Evolutionary conservation across 1,140 invertebrate species (phyloP).

Genomic region (Monomorium pharaonis): DNA sequence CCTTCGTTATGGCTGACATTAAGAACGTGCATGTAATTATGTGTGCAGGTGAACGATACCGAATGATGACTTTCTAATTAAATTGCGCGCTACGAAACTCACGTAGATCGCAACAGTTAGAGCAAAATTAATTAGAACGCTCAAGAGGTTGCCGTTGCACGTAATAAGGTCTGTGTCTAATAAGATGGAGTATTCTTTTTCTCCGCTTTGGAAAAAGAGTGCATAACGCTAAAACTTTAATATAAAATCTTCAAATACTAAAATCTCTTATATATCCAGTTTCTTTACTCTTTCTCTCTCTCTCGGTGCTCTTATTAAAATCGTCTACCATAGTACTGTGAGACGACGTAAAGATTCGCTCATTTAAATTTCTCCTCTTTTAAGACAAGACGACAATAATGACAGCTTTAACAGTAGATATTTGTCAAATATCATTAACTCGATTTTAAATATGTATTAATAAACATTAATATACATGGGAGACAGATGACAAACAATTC

Average conservation of each 20-base stretch:
- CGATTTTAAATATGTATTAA: conserved; percentile 11
- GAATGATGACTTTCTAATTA: conserved; percentile 15
- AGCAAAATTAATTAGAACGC: conserved; percentile 29
- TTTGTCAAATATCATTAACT: conserved; percentile 14
- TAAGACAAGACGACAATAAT: conserved; percentile 3
- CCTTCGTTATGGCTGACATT: conserved; percentile 13
- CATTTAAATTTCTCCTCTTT: conserved; percentile 33
- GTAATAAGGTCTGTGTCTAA: conserved; percentile 1
- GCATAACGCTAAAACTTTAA: conserved; percentile 35
- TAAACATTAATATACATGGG: background rate
- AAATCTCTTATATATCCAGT: conserved; percentile 39
- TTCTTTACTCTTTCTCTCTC: no score
- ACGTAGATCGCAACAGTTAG: conserved; percentile 1
- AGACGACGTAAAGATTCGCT: background rate
- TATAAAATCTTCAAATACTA: conserved; percentile 50
- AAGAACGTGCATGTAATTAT: background rate
- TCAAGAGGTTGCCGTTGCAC: background rate
- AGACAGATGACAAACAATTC: background rate
- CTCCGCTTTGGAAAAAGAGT: background rate
- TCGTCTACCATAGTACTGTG: background rate
- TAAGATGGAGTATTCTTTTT: background rate
- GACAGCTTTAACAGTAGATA: background rate
- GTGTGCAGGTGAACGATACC: conserved; percentile 8
- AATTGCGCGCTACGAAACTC: background rate
- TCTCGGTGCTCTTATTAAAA: conserved; percentile 48